phyloP scores from a whole-genome alignment of 2,888 invertebrate genomes.

The Blastobasis lacticolella region DNA sequence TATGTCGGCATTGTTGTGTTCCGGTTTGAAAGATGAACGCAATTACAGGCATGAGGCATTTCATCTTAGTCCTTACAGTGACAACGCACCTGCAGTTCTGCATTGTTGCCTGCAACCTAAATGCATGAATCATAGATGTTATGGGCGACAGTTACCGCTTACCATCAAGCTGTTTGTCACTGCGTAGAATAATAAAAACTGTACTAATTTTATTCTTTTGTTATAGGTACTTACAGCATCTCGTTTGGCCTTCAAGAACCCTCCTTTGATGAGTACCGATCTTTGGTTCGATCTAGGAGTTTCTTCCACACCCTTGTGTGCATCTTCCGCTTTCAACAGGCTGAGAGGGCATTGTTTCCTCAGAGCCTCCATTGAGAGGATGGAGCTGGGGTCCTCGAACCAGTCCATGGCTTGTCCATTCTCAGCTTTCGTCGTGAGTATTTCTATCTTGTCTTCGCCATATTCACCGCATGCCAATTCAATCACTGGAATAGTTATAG shows the following conservation, averaged over 20 bases:
- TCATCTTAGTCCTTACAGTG: no score
- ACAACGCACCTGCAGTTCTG: no score
- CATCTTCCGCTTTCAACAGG: constrained; percentile 49
- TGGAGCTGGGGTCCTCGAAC: constrained; percentile 75
- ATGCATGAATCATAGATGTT: no score
- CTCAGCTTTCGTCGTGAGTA: constrained; percentile 77
- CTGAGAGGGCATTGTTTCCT: constrained; percentile 73
- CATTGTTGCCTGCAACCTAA: no score
- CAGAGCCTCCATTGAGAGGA: constrained; percentile 73
- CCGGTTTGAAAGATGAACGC: no score
- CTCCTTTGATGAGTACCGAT: constrained; percentile 79
- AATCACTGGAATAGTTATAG: constrained; percentile 78
- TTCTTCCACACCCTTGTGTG: constrained; percentile 73
- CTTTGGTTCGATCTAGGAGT: constrained; percentile 83
- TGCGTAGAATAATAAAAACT: no score
- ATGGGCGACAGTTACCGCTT: no score
- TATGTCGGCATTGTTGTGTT: no score
- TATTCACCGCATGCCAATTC: constrained; percentile 95
- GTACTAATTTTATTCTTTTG: no score
- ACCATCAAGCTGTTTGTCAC: no score
- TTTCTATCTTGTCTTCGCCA: constrained; percentile 83
- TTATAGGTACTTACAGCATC: constrained; percentile 72
- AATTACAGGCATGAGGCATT: no score
- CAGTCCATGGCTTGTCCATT: constrained; percentile 81
- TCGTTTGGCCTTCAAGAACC: constrained; percentile 82